These are phyloP conservation scores for Stigmatopora argus DNA, from an alignment of 2,113 vertebrate genomes.

Conservation along the genomic window DNA sequence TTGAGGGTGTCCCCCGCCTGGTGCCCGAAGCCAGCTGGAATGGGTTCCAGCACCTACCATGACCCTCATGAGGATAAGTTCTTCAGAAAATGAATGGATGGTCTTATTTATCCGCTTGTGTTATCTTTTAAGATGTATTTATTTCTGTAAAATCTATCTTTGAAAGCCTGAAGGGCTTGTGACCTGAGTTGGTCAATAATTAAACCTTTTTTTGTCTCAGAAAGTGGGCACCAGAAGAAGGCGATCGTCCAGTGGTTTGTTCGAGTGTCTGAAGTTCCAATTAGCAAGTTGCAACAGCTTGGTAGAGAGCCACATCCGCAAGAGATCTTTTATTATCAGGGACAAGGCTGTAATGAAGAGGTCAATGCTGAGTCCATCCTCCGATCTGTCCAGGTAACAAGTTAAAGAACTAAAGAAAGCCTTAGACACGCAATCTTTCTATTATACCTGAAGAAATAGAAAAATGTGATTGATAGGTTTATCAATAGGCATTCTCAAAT, in stretches of 20 bases:
- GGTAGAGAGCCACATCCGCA: slow-evolving; percentile 72
- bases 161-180: background rate
- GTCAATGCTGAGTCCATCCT: slow-evolving; percentile 80
- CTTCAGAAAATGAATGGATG: too few species aligned
- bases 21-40: too few species aligned
- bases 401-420: background rate
- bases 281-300: slow-evolving; percentile 70
- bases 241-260: slow-evolving; percentile 86
- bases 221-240: slow-evolving; percentile 63
- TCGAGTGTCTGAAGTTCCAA: slow-evolving; percentile 76
- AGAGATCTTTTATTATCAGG: slow-evolving; percentile 83
- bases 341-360: slow-evolving; percentile 69
- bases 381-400: slow-evolving; percentile 66
- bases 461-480: too few species aligned
- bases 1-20: too few species aligned
- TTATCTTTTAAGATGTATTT: background rate
- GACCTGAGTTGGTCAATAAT: background rate
- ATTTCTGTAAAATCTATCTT: background rate
- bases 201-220: slow-evolving; percentile 45
- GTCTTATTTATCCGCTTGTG: background rate
- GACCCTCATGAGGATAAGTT: too few species aligned
- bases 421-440: too few species aligned
- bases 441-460: too few species aligned
- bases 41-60: too few species aligned
- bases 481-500: too few species aligned